phyloP scores from a whole-genome alignment of 2,797 vertebrate species.

The Xenops minutus region DNA sequence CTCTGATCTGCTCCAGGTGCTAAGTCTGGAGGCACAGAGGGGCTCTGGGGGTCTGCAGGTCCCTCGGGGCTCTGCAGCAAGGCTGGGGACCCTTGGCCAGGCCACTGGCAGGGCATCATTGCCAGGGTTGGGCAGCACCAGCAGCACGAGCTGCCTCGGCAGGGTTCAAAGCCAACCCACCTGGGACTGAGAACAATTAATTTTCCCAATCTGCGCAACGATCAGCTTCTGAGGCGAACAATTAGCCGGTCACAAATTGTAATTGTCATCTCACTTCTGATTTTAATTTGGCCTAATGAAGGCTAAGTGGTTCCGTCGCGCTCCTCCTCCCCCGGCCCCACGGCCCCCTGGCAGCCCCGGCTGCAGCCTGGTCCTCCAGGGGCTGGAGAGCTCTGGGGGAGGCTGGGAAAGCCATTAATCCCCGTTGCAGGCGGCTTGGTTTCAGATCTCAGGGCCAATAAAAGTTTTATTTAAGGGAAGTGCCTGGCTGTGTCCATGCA shows the following conservation, averaged over 20 bases:
- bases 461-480: conserved; percentile 67
- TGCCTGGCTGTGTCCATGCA: conserved; percentile 39
- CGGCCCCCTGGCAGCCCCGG: not conserved
- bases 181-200: conserved; percentile 70
- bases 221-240: conserved; percentile 71
- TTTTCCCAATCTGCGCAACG: conserved; percentile 63
- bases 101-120: not conserved
- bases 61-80: not conserved
- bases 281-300: conserved; percentile 79
- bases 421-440: conserved; percentile 42
- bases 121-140: not conserved
- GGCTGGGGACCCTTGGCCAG: not conserved
- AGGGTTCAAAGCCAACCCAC: conserved; percentile 59
- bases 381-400: not conserved
- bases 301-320: conserved; percentile 64
- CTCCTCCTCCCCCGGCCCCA: not conserved
- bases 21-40: fast-evolving
- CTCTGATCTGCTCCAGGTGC: fast-evolving
- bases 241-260: conserved; percentile 75
- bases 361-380: not conserved
- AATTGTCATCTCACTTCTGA: conserved; percentile 77
- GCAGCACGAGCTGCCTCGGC: not conserved
- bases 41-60: not conserved
- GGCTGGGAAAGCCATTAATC: not conserved
- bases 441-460: conserved; percentile 56